These are phyloP conservation scores for Electrophaes corylata DNA, from an alignment of 2,888 invertebrate genomes.

Conservation along the genomic window DNA sequence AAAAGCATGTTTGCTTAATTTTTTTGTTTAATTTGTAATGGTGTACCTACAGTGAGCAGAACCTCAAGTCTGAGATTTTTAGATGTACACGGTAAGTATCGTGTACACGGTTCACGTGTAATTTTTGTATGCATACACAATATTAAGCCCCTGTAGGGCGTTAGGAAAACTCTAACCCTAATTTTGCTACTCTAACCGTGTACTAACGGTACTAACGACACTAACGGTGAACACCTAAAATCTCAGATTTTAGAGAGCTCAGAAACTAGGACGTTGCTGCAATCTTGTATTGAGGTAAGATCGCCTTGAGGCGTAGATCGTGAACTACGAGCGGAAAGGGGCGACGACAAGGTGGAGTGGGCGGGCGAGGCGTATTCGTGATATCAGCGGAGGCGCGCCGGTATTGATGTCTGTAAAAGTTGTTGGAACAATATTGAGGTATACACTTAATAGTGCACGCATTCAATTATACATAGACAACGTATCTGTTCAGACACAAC, in stretches of 20 bases:
- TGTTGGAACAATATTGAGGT: not conserved
- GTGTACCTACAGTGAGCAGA: no score
- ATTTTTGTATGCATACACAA: no score
- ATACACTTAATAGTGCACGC: no score
- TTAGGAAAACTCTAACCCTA: not conserved
- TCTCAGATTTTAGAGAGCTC: not conserved
- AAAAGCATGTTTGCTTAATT: not conserved
- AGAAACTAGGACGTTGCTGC: conserved; percentile 28
- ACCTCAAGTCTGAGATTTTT: no score
- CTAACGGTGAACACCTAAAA: no score
- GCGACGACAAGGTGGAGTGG: conserved; percentile 62
- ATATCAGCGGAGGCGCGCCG: conserved; percentile 58
- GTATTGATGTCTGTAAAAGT: conserved; percentile 32
- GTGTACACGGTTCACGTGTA: no score
- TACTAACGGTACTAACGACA: no score
- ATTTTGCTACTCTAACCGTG: not conserved
- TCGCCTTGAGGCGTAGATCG: conserved; percentile 63
- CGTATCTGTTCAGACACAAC: not conserved
- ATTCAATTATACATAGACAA: not conserved
- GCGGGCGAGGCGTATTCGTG: conserved; percentile 28
- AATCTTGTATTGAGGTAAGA: conserved; percentile 44
- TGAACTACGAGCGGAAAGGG: conserved; percentile 74
- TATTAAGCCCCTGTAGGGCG: no score
- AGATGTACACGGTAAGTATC: no score
- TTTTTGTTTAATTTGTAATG: not conserved